Evolutionary conservation across 2,888 invertebrate genomes (phyloP), one percentile per base, ranked within the genome.

Genomic region (Synanthedon myopaeformis): DNA sequence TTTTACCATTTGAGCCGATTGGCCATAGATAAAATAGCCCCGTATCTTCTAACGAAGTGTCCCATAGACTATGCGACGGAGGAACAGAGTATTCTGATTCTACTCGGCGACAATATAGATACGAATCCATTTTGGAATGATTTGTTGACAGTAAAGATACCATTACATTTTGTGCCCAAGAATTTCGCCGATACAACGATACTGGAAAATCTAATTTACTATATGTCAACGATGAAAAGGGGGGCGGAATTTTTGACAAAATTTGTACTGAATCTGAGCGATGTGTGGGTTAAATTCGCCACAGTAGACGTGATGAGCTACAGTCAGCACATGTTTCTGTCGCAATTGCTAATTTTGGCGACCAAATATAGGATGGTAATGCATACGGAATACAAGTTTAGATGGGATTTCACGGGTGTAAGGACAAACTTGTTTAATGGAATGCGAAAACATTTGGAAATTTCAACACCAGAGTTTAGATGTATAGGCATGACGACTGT

Each of bases 401-500:
- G 61, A 1, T 82, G 79, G 78, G 59, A 74, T 8, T 56, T 76
- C 1, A 59, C 61, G 0, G 82, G 82, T 14, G 66, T 92, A 0
- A 88, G 89, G 61, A 75, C 77, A 17, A 84, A 89, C 52, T 65
- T 94, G 0, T 90, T 91, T 59, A 79, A 88, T 35, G 94, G 94
- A 0, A 89, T 94, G 63, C 89, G 91, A 0, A 82, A 89, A 56
- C 94, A 95, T 76, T 78, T 96, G 53, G 91, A 93, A 64, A 90
- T 91, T 0, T 76, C 91, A 0, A 83, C 91, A 35, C 77, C 83
- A 35, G 82, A 89, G 49, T 84, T 93, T 12, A 79, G 94, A 56
- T 88, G 89, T 41, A 82, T 93, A 5, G 95, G 95, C 0, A 95
- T 95, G 94, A 89, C 92, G 28, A 90, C 92, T 0, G 90, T 92